These are phyloP conservation scores for Chionoecetes opilio DNA, from an alignment of 1,140 invertebrate species.

Conservation along the genomic window DNA sequence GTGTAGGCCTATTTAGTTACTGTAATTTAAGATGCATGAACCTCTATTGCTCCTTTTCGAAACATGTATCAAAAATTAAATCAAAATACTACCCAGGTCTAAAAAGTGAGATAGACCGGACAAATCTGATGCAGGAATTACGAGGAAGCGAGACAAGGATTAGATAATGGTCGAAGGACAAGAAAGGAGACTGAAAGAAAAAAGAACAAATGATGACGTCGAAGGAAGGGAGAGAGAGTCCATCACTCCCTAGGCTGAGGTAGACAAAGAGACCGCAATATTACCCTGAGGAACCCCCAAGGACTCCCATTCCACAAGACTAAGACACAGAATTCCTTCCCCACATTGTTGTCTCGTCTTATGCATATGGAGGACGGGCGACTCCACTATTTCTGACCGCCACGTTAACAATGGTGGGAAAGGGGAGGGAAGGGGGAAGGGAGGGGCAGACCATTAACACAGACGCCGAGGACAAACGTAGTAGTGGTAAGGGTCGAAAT, in stretches of 20 bases:
- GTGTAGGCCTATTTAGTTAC: too few relatives aligned
- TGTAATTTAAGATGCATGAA: too few relatives aligned
- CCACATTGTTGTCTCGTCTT: slow-evolving; percentile 17
- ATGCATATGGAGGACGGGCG: slow-evolving; percentile 1
- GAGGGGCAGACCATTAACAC: neutral
- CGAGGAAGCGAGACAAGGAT: too few relatives aligned
- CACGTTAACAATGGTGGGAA: neutral
- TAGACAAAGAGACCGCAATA: neutral
- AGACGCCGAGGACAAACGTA: slow-evolving; percentile 9
- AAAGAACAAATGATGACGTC: neutral
- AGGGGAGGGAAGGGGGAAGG: neutral
- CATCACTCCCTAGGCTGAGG: neutral
- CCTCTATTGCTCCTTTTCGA: too few relatives aligned
- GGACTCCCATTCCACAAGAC: neutral
- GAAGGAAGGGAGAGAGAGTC: neutral
- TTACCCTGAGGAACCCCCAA: neutral
- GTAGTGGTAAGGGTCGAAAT: slow-evolving; percentile 14
- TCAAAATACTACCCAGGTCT: too few relatives aligned
- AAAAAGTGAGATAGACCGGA: too few relatives aligned
- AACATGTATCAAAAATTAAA: too few relatives aligned
- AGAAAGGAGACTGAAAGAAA: neutral
- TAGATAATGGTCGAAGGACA: neutral
- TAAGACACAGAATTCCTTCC: slow-evolving; percentile 1
- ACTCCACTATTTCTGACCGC: slow-evolving; percentile 11
- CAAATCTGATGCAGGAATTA: too few relatives aligned